phyloP scores from a whole-genome alignment of 2,797 vertebrate species.

The Spea hammondii region DNA sequence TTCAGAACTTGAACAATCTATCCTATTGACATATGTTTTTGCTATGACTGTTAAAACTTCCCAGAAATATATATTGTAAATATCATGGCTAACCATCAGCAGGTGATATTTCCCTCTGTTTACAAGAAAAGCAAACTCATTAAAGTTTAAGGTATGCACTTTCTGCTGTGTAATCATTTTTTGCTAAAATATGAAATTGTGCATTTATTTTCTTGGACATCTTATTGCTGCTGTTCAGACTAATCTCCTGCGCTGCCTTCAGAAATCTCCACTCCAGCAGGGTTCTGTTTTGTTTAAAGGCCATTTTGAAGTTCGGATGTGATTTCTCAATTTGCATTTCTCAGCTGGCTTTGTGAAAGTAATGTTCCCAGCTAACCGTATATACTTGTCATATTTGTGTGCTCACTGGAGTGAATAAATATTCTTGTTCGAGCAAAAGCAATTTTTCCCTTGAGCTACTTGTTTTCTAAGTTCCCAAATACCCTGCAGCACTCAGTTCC shows the following conservation, averaged over 20 bases:
- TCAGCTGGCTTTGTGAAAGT: neutral
- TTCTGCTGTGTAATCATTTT: constrained; percentile 19
- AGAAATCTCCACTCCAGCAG: neutral
- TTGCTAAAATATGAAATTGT: constrained; percentile 31
- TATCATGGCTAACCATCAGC: neutral
- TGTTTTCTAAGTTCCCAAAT: constrained; percentile 27
- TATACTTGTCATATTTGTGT: constrained; percentile 23
- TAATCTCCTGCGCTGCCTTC: constrained; percentile 20
- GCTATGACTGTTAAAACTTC: neutral
- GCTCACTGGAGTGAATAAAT: constrained; percentile 27
- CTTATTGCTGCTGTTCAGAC: neutral
- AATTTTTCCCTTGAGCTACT: constrained; percentile 15
- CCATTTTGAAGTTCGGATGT: neutral
- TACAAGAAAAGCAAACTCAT: neutral
- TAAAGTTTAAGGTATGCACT: constrained; percentile 47
- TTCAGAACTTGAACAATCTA: no score
- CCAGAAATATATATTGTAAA: no score
- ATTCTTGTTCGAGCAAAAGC: constrained; percentile 12
- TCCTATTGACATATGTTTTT: neutral
- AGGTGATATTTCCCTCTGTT: constrained; percentile 25
- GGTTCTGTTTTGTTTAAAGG: neutral
- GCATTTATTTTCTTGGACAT: constrained; percentile 28
- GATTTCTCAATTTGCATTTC: neutral
- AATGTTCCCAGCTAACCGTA: neutral
- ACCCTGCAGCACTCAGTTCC: constrained; percentile 16